These are phyloP conservation scores for Eulemur rufifrons DNA, from an alignment of 2,113 vertebrate genomes.

Conservation along the genomic window DNA sequence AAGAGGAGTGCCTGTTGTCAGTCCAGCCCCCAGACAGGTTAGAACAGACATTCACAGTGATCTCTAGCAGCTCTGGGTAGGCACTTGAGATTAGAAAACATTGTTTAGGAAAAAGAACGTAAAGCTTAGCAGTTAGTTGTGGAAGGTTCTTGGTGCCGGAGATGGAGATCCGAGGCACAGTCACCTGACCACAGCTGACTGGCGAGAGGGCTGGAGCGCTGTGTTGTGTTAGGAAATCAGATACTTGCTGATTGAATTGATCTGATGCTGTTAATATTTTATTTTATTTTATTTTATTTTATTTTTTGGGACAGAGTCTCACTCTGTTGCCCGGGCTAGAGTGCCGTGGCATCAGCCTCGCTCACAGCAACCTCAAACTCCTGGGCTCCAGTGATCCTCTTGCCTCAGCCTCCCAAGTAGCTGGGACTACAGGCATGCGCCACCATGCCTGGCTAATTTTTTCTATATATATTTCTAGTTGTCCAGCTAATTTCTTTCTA, in stretches of 20 bases:
- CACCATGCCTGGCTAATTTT: too few species aligned
- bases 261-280: background rate
- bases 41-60: background rate
- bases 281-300: background rate
- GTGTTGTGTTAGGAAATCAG: background rate
- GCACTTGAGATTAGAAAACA: background rate
- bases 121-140: background rate
- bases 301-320: too few species aligned
- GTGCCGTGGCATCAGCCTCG: too few species aligned
- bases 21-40: background rate
- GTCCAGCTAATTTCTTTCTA: too few species aligned
- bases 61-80: background rate
- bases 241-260: background rate
- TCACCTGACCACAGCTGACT: background rate
- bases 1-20: background rate
- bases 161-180: too few species aligned
- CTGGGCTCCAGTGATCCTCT: too few species aligned
- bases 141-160: background rate
- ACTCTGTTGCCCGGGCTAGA: too few species aligned
- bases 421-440: too few species aligned
- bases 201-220: background rate
- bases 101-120: background rate
- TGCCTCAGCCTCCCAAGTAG: too few species aligned
- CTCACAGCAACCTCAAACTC: too few species aligned
- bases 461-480: too few species aligned